These are phyloP conservation scores for Illadopsis cleaveri DNA, from an alignment of 2,113 vertebrate species.

Conservation along the genomic window DNA sequence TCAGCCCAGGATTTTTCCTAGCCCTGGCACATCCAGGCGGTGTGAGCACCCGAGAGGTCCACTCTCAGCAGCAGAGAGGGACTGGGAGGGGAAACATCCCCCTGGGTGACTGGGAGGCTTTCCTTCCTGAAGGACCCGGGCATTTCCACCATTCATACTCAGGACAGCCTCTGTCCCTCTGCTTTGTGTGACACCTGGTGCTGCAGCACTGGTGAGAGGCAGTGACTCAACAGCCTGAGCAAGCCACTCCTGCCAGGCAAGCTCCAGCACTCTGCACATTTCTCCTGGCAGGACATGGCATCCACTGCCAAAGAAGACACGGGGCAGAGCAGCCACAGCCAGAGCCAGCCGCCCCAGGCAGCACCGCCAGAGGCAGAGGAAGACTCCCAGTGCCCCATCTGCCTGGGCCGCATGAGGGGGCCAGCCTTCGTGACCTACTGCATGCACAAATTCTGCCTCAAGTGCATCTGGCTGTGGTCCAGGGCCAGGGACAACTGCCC, in stretches of 20 bases:
- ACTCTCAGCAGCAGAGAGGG: not conserved
- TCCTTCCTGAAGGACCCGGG: not conserved
- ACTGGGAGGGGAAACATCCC: not conserved
- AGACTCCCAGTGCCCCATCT: not conserved
- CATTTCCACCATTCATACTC: not conserved
- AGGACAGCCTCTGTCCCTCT: not conserved
- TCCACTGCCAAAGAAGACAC: not conserved
- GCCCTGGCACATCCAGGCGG: not conserved
- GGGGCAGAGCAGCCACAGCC: not conserved
- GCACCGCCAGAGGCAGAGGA: not conserved
- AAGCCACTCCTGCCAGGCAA: not conserved
- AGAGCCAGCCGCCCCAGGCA: rapidly evolving
- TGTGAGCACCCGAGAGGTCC: not conserved
- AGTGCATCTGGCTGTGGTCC: not conserved
- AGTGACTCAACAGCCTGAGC: not conserved
- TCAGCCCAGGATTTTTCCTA: not conserved
- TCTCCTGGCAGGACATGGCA: not conserved
- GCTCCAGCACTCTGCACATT: not conserved
- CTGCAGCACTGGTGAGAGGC: not conserved
- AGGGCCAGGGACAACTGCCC: not conserved
- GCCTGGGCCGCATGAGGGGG: not conserved
- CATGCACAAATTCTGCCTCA: not conserved
- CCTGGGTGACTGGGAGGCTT: not conserved
- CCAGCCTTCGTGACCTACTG: not conserved
- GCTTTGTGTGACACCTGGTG: rapidly evolving